phyloP scores from a whole-genome alignment of 1,140 invertebrate species.

The Dryas iulia region DNA sequence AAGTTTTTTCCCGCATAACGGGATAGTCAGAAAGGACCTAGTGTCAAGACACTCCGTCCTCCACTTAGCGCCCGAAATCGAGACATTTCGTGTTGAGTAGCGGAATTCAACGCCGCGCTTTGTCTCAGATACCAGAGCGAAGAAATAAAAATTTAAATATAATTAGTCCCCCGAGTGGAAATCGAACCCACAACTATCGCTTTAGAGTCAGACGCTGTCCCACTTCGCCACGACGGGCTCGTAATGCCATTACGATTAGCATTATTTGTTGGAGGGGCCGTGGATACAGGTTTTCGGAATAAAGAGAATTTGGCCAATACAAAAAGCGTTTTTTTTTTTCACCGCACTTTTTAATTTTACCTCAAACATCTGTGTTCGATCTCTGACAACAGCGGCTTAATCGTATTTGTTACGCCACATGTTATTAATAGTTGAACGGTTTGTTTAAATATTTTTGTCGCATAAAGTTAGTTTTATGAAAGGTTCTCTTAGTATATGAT shows the following conservation, averaged over 20 bases:
- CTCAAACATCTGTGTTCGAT: slow-evolving; percentile 69
- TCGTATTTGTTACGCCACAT: slow-evolving; percentile 73
- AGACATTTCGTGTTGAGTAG: no score
- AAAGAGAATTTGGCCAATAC: slow-evolving; percentile 72
- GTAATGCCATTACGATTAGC: slow-evolving; percentile 78
- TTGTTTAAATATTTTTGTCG: slow-evolving; percentile 72
- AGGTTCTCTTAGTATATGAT: background rate
- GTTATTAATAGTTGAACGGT: slow-evolving; percentile 71
- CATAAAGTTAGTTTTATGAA: slow-evolving; percentile 27
- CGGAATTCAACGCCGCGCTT: no score
- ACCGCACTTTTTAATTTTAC: slow-evolving; percentile 57
- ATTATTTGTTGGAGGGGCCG: slow-evolving; percentile 66
- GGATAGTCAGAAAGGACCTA: no score
- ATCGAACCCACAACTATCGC: no score
- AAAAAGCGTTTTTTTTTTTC: slow-evolving; percentile 58
- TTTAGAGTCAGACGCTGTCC: no score
- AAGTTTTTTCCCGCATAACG: no score
- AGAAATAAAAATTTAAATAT: no score
- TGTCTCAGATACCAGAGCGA: no score
- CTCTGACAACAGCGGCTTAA: slow-evolving; percentile 54
- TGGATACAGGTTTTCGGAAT: slow-evolving; percentile 73
- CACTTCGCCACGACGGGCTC: no score
- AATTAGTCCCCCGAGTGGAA: no score
- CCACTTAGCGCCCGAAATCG: no score
- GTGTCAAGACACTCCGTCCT: no score